Evolutionary conservation across 1,140 invertebrate genomes (phyloP), one percentile per base, ranked within the genome.

Genomic region (Calosoma granatense): DNA sequence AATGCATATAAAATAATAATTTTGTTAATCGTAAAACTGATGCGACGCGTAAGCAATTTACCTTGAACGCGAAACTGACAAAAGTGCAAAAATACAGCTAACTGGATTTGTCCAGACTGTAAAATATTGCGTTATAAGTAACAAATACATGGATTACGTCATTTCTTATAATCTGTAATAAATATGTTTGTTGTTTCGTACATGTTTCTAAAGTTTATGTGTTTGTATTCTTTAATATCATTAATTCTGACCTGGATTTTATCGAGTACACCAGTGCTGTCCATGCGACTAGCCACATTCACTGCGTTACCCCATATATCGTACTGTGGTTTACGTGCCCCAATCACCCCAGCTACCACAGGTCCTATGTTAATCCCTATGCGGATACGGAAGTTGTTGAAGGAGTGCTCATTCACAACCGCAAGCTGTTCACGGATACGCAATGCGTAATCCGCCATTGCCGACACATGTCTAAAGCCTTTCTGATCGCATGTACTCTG

Each of bases 261-360:
- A 71, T 92, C 88, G 3, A 85, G 72, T 2, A 90, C 69, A 2
- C 89, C 87, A 0, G 90, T 92, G 1, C 87, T 89, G 65, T 92
- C 90, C 89, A 93, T 94, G 39, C 90, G 78, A 20, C 86, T 89
- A 2, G 90, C 90, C 3, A 93, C 90, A 74, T 98, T 97, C 0
- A 97, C 94, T 1, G 93, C 90, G 71, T 95, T 95, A 12, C 91
- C 90, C 92, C 91, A 94, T 63, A 94, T 94, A 66, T 94, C 92
- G 71, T 93, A 94, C 60, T 93, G 90, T 1, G 90, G 90, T 67
- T 92, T 93, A 53, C 91, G 81, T 1, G 91, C 92, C 1, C 94
- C 94, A 62, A 98, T 96, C 0, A 98, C 94, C 0, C 94, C 94
- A 0, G 94, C 92, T 0, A 97, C 93, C 1, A 97, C 90, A 4